A percentile compares a stretch with the other conserved stretches of the same genome.
Conservation (phyloP, 1,140 invertebrate species). For the Diachasmimorpha longicaudata region DNA sequence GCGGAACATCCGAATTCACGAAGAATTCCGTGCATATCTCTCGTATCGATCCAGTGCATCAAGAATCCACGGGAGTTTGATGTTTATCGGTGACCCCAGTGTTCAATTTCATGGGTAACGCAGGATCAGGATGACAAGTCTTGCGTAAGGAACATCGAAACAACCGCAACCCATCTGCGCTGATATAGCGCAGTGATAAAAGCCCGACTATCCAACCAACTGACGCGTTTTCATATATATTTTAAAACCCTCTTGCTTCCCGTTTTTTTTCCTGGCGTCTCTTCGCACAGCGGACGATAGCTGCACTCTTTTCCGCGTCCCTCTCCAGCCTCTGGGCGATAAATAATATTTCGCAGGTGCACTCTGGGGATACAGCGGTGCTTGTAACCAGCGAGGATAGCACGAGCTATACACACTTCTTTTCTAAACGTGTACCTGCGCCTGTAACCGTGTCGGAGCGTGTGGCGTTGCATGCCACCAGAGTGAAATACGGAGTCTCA, state of each 20-base stretch:
- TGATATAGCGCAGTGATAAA: conserved; percentile 47
- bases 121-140: conserved; percentile 26
- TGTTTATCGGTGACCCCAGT: background rate
- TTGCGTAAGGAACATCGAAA: conserved; percentile 21
- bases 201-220: conserved; percentile 19
- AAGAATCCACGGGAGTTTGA: background rate
- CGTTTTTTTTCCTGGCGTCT: conserved; percentile 21
- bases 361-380: conserved; percentile 34
- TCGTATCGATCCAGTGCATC: background rate
- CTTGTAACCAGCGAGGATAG: conserved; percentile 30
- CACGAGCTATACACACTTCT: conserved; percentile 9
- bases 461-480: conserved; percentile 21
- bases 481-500: conserved; percentile 25
- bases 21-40: too few relatives aligned
- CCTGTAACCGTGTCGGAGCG: conserved; percentile 14
- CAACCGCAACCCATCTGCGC: conserved; percentile 45
- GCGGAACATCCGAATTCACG: too few relatives aligned
- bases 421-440: conserved; percentile 31
- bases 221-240: conserved; percentile 15
- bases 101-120: conserved; percentile 16
- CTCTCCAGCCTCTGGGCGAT: conserved; percentile 33
- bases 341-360: conserved; percentile 61
- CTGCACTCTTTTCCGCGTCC: conserved; percentile 6
- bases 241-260: conserved; percentile 3
- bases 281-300: background rate